These are phyloP conservation scores for Nasonia giraulti DNA, from an alignment of 1,140 invertebrate genomes.

Conservation along the genomic window DNA sequence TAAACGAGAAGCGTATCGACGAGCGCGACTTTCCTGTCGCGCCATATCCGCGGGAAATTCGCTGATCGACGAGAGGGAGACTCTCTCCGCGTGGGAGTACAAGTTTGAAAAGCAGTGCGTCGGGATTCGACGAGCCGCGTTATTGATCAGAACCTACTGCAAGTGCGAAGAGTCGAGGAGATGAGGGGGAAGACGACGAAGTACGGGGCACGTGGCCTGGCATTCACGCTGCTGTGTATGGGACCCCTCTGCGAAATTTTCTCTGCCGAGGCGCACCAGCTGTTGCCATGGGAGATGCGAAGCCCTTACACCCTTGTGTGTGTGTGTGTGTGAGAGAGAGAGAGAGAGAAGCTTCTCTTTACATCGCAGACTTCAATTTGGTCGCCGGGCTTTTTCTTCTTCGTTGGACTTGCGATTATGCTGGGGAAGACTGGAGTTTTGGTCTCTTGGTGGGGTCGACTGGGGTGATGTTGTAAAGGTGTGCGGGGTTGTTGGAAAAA, in stretches of 20 bases:
- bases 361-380: slow-evolving; percentile 2
- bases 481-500: no score
- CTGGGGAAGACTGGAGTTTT: no score
- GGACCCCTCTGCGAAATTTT: not conserved
- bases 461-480: no score
- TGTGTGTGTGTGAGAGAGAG: no score
- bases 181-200: not conserved
- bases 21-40: not conserved
- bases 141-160: slow-evolving; percentile 9
- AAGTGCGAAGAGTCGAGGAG: not conserved
- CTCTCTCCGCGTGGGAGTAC: not conserved
- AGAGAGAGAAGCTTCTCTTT: not conserved
- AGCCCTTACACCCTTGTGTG: slow-evolving; percentile 6
- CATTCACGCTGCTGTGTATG: not conserved
- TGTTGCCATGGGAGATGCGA: slow-evolving; percentile 56
- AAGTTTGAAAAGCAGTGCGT: not conserved
- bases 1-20: not conserved
- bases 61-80: not conserved
- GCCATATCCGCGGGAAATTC: not conserved
- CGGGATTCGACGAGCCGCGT: slow-evolving; percentile 4
- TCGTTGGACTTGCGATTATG: no score
- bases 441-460: no score
- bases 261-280: slow-evolving; percentile 36
- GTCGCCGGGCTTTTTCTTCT: not conserved
- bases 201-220: not conserved